Conservation (phyloP, 2,797 vertebrate species). For the Neoniphon sammara region DNA sequence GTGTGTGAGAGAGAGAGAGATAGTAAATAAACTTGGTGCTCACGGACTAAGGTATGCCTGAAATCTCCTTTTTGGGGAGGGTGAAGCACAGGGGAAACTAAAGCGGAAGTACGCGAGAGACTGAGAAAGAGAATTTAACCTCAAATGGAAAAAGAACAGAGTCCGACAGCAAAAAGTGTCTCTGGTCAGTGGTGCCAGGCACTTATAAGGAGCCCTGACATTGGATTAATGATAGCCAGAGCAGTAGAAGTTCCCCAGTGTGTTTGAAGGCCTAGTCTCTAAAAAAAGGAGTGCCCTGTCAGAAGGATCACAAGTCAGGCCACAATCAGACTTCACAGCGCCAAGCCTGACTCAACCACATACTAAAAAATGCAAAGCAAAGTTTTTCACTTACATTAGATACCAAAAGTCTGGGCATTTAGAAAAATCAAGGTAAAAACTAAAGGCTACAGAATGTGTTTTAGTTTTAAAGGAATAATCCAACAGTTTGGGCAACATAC, state of each 20-base stretch:
- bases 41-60: background rate
- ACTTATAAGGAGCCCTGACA: slow-evolving; percentile 52
- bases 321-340: background rate
- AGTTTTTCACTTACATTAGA: no score
- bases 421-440: no score
- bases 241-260: background rate
- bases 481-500: no score
- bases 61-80: slow-evolving; percentile 12
- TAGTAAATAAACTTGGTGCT: slow-evolving; percentile 35
- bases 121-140: background rate
- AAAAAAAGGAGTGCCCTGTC: background rate
- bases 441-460: no score
- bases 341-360: background rate
- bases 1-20: slow-evolving; percentile 16
- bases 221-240: slow-evolving; percentile 32
- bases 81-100: background rate
- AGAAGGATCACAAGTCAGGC: background rate
- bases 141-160: background rate
- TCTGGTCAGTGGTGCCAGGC: slow-evolving; percentile 31
- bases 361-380: no score
- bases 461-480: no score
- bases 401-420: no score
- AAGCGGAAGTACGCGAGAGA: background rate
- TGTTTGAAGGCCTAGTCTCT: background rate
- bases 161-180: background rate